Conservation (phyloP, 2,888 invertebrate species). For the Drosophila mettleri region DNA sequence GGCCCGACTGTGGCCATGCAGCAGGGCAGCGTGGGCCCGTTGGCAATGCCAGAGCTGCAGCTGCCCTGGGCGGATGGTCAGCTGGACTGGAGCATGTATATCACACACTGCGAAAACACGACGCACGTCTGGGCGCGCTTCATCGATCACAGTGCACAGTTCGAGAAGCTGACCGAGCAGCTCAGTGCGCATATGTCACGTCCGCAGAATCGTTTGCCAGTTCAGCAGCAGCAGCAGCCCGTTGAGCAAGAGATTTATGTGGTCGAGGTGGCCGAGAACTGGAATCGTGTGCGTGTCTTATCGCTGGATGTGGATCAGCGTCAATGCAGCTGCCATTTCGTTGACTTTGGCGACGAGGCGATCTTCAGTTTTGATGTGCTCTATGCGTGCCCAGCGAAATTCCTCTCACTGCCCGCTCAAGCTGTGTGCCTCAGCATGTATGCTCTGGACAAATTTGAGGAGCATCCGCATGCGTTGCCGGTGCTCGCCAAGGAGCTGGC, state of each 20-base stretch:
- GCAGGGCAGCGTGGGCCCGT: background rate
- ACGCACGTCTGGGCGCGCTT: conserved; percentile 89
- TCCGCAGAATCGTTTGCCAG: conserved; percentile 65
- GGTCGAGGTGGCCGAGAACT: conserved; percentile 86
- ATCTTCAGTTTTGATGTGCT: conserved; percentile 86
- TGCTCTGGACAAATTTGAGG: conserved; percentile 89
- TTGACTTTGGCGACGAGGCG: conserved; percentile 91
- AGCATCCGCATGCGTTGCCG: conserved; percentile 82
- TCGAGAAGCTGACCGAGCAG: conserved; percentile 86
- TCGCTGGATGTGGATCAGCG: conserved; percentile 85
- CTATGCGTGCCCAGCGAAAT: conserved; percentile 87
- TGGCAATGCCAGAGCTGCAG: conserved; percentile 42
- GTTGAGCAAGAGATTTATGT: conserved; percentile 83
- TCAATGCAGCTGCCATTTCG: conserved; percentile 87
- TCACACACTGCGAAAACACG: conserved; percentile 88
- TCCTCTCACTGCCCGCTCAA: conserved; percentile 89
- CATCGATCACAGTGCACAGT: conserved; percentile 87
- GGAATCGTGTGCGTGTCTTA: conserved; percentile 87
- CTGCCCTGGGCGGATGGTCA: conserved; percentile 78
- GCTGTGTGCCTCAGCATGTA: conserved; percentile 89
- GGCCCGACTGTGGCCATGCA: background rate
- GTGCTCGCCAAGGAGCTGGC: conserved; percentile 85
- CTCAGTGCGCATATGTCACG: conserved; percentile 85
- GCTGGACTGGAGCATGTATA: conserved; percentile 87
- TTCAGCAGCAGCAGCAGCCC: conserved; percentile 47